These are phyloP conservation scores for Luehdorfia chinensis DNA, from an alignment of 1,140 invertebrate genomes.

Conservation along the genomic window DNA sequence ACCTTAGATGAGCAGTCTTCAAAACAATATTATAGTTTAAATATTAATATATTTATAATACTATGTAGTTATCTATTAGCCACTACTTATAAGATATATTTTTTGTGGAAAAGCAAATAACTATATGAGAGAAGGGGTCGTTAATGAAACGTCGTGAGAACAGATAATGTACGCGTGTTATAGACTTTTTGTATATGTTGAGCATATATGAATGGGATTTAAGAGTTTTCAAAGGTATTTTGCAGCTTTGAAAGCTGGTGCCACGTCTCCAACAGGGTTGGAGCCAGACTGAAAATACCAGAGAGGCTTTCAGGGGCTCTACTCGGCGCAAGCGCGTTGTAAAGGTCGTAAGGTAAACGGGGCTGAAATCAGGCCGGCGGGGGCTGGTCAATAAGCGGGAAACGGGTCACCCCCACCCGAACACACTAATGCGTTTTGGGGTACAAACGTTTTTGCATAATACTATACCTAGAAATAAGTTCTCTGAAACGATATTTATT, in stretches of 20 bases:
- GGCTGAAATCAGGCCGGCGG: conserved; percentile 28
- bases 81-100: conserved; percentile 72
- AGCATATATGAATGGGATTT: conserved; percentile 55
- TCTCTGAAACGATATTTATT: too few species aligned
- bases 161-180: conserved; percentile 21
- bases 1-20: conserved; percentile 6
- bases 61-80: conserved; percentile 6
- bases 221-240: conserved; percentile 1
- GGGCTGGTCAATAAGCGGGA: conserved; percentile 38
- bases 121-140: conserved; percentile 52
- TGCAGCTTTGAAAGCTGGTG: conserved; percentile 11
- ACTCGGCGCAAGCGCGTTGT: conserved; percentile 42
- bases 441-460: too few species aligned
- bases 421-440: conserved; percentile 17
- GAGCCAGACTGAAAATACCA: conserved; percentile 34
- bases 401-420: conserved; percentile 37
- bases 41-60: neutral
- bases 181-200: conserved; percentile 43
- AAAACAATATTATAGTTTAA: neutral
- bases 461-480: too few species aligned
- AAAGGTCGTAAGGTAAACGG: conserved; percentile 53
- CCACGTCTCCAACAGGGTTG: conserved; percentile 19
- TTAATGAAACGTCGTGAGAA: conserved; percentile 34
- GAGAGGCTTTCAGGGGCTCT: conserved; percentile 25
- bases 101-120: conserved; percentile 68